Base-by-base conservation (phyloP, 2,113 vertebrate species). In the Planiliza haematocheilus region DNA sequence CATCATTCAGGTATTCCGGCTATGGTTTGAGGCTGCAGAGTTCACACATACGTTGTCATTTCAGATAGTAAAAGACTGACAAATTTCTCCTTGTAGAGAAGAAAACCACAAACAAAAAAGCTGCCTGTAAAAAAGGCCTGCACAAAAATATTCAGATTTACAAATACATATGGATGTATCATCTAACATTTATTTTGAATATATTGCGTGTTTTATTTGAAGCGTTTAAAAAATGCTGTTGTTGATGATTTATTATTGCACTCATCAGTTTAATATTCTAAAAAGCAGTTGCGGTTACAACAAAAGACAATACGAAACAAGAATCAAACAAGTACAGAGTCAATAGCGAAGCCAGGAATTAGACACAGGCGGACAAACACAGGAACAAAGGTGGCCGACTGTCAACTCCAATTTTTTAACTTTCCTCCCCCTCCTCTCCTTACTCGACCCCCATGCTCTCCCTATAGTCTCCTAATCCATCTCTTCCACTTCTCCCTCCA, bases 381-480 rank as follows among this genome's bases (percentile, higher is more conserved):
- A 51, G 18, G 11, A 67, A 59, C 38, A 51, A 77, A 48, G 64
- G 51, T 59, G 38, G 50, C 42, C 5, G 8, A 39, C n/a, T 53
- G 53, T 65, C 21, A 60, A 36, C 56, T 65, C 1, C 1, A 14
- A 63, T 46, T 66, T 71, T 72, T 77, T 36, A 65, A 38, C 20
- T 37, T 49, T 76, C 52, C 55, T 65, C 46, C 76, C 63, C 69
- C 55, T 69, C 43, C 24, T 67, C 60, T 75, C 49, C 71, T 87
- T 65, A 70, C 75, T 75, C 53, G 17, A 51, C 48, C 59, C 70
- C 42, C 16, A 50, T 46, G 61, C 49, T 70, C 67, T 85, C 72
- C 55, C 65, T 48, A 43, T 71, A 70, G 77, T 79, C 65, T 74
- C 68, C 45, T 91, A 86, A 90, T 92, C 83, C 83, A 88, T 68